Evolutionary conservation across 2,113 vertebrate genomes (phyloP), one percentile per base, ranked within the genome.

Genomic region (Dolichallabes microphthalmus): DNA sequence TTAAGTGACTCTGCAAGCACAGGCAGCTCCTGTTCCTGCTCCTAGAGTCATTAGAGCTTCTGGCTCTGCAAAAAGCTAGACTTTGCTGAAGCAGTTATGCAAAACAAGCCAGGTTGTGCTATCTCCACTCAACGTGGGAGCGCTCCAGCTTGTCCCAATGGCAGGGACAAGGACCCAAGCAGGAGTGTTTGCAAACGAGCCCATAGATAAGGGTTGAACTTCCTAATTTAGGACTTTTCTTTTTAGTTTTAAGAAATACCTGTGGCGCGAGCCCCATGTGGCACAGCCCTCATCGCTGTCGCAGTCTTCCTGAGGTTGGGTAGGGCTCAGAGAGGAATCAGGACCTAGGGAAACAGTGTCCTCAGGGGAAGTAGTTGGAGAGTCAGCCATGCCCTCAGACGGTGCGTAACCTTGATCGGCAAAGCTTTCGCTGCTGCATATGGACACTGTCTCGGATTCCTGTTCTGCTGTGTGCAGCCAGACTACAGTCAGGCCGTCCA

Each of bases 301-400:
- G 63, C 92, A 92, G 68, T 91, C 60, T 69, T 95, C 94, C 68
- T 89, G 17, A 25, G 81, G 22, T 86, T 90, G 88, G 68, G 81
- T 84, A 74, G 66, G n/a, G 81, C 90, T 77, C 0, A 78, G 81
- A 0, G 52, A 91, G 81, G 86, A 87, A 45, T 92, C 89, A 71
- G 88, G 92, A 87, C 93, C 92, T 58, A 92, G 91, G 87, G 93
- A 88, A 90, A 90, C 81, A 90, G 12, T 53, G 91, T 95, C 88
- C 93, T 95, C 94, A 1, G 96, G 96, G 0, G 96, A 96, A 77
- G 96, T 95, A 2, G 94, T 96, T 0, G 95, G 96, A 39, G 96
- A 97, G 90, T 99, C 97, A 0, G 93, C 95, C 53, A 94, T 96
- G 80, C 95, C 96, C 85, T 98, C 97, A 0, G 96, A 97, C 0